Base-by-base conservation (phyloP, 2,113 vertebrate genomes). In the Neomonachus schauinslandi region DNA sequence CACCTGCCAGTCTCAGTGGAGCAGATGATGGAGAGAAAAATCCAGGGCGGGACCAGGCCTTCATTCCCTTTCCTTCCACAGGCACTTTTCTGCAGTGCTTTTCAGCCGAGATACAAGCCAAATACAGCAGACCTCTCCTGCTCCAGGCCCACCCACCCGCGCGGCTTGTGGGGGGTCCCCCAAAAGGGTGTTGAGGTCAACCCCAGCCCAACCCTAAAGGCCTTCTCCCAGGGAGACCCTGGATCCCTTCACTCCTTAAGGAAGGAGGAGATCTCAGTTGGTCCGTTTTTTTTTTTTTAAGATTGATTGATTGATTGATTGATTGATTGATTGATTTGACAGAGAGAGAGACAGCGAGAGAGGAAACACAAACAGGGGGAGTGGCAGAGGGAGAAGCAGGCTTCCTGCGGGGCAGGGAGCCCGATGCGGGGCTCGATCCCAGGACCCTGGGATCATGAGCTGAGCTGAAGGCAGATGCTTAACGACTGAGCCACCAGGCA, bases 21-120 rank as follows among this genome's bases (percentile, higher is more conserved):
- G 98, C 98, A 98, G 99, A 98, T 97, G 98, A 98, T 82, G 57
- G 86, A 76, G 97, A 98, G 98, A 98, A 98, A 98, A 98, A 97
- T 93, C 97, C 96, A 97, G 97, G 96, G 94, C 95, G 28, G 24
- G 59, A 55, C n/a, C 28, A 2, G 3, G 76, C 26, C 36, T 92
- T 18, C 8, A 3, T 36, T 10, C 61, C 53, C 7, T 1, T 46
- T 46, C 46, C 46, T 46, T 46, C 7, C 46, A 71, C 5, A 0
- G 22, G 42, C 28, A 9, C 19, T 72, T 79, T 55, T n/a, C 19
- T 1, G 0, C 3, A 6, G 1, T 15, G 22, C 26, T 42, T 22
- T 55, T 67, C 15, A 1, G 3, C 33, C 2, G 1, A 86, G 80
- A 55, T 6, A 22, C 9, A 0, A 7, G 0, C 5, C 67, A 36